Evolutionary conservation across 2,113 vertebrate species (phyloP).

Genomic region (Tympanuchus pallidicinctus): DNA sequence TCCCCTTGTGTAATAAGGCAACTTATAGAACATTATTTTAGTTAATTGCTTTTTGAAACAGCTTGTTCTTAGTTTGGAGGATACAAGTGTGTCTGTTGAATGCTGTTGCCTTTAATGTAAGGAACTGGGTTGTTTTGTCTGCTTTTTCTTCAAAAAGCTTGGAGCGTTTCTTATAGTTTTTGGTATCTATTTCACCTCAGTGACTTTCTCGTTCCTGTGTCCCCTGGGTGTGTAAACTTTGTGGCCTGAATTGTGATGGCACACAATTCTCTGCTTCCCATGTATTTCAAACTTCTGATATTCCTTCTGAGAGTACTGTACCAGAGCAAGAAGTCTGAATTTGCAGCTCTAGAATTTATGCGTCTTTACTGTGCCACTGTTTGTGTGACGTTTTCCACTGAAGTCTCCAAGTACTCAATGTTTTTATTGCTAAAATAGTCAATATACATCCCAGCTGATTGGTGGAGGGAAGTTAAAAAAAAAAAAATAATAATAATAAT

Average conservation of each 20-base stretch:
- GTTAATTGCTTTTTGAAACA: constrained; percentile 5
- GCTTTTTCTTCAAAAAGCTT: background rate
- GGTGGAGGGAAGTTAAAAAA: no score
- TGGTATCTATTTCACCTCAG: background rate
- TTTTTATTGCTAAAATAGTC: background rate
- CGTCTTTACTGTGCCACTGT: background rate
- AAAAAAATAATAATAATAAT: no score
- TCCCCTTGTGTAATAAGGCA: background rate
- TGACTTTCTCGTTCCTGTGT: background rate
- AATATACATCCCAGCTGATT: background rate
- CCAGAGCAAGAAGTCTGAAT: background rate
- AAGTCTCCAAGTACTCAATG: background rate
- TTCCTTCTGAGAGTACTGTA: background rate
- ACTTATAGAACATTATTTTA: background rate
- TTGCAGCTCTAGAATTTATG: background rate
- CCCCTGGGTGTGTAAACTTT: background rate
- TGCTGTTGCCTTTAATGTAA: background rate
- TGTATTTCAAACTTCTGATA: background rate
- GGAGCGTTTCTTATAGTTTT: background rate
- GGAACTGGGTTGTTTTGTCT: background rate
- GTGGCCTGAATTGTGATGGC: background rate
- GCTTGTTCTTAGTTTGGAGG: background rate
- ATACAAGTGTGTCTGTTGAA: background rate
- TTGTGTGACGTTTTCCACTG: background rate
- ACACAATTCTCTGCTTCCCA: background rate